Evolutionary conservation across 2,113 vertebrate genomes (phyloP), one percentile per base, ranked within the genome.

Genomic region (Crotalus viridis): DNA sequence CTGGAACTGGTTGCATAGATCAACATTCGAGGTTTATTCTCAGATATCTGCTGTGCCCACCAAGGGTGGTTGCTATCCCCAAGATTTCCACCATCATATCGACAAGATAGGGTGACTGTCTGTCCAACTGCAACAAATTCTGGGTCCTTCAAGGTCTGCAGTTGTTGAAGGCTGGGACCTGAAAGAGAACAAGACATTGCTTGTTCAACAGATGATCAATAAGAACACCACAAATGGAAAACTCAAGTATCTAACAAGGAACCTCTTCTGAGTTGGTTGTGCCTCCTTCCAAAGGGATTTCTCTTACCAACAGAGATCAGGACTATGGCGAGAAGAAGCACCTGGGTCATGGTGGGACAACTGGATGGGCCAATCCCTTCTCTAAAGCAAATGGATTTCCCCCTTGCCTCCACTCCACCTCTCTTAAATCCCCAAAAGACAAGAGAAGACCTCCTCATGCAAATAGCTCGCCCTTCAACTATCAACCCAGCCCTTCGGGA

Each of bases 21-120:
- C n/a, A 39, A 0, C 0, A 0, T 0, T 39, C 0, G n/a, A 81
- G 5, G 69, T 8, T 3, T 1, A 19, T 33, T 0, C 15, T n/a
- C 69, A 39, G n/a, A 15, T 19, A 19, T 7, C 69, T 81, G 5
- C 13, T 81, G 69, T 0, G 69, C 0, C 69, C 69, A 81, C n/a
- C 5, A 81, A 81, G 69, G 69, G 0, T 81, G 0, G 69, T 81
- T 17, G n/a, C 69, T 2, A 81, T 81, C 69, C n/a, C 69, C 69
- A 39, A 81, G 69, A 39, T 7, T 81, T 19, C 69, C 69, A 19
- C n/a, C n/a, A 19, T 81, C 15, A 2, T 81, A 39, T 81, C 15
- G 15, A 39, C 69, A 81, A 39, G 69, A 39, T 39, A 81, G 0
- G n/a, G n/a, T 81, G 69, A 81, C 69, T 3, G 15, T 39, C 0